Percentiles rank a stretch among this genome's conserved stretches.
These are phyloP conservation scores for Eurosta solidaginis DNA, from an alignment of 1,140 invertebrate genomes.

Conservation along the genomic window DNA sequence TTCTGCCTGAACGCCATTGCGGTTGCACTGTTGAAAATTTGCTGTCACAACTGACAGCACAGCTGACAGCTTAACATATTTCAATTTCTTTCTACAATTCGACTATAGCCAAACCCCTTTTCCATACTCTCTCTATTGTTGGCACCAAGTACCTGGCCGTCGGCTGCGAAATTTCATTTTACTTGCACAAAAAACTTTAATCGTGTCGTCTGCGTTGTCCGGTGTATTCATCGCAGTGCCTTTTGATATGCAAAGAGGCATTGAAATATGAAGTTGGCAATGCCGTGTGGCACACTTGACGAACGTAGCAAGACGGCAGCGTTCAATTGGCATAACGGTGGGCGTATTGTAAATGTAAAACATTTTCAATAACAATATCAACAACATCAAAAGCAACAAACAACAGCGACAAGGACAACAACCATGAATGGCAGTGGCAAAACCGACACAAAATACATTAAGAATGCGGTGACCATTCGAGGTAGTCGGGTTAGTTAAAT, in stretches of 20 bases:
- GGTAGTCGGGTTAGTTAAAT: no score
- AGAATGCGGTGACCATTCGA: no score
- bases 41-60: conserved; percentile 31
- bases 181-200: background rate
- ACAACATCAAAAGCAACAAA: conserved; percentile 16
- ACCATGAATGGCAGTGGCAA: background rate
- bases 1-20: background rate
- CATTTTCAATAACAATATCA: conserved; percentile 32
- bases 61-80: conserved; percentile 34
- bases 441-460: background rate
- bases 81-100: conserved; percentile 10
- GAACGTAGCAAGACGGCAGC: background rate
- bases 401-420: background rate
- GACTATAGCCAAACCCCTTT: background rate
- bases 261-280: conserved; percentile 13
- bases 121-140: background rate
- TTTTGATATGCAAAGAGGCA: conserved; percentile 24
- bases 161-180: conserved; percentile 3
- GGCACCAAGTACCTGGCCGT: background rate
- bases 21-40: conserved; percentile 31
- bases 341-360: conserved; percentile 28
- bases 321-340: background rate
- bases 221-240: background rate
- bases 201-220: background rate
- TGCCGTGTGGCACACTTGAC: background rate